phyloP scores from a whole-genome alignment of 2,113 vertebrate species.

The Ginglymostoma cirratum region DNA sequence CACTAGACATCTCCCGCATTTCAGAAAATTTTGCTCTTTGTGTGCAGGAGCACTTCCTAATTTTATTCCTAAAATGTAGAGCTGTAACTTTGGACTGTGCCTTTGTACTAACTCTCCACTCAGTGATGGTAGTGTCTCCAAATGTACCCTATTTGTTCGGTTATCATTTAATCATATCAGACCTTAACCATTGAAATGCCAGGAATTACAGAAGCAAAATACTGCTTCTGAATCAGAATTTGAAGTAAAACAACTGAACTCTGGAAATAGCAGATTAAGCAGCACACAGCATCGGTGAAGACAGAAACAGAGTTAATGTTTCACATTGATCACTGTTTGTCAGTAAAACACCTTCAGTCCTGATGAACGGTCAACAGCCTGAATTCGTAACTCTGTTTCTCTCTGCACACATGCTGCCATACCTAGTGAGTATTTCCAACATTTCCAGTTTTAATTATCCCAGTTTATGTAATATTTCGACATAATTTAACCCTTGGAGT shows the following conservation, averaged over 20 bases:
- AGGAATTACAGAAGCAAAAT: background rate
- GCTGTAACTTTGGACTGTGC: background rate
- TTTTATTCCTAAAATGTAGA: background rate
- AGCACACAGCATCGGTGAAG: background rate
- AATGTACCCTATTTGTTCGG: background rate
- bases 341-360: no score
- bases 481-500: background rate
- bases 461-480: background rate
- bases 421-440: background rate
- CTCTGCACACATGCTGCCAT: background rate
- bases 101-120: background rate
- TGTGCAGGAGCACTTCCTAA: background rate
- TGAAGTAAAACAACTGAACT: background rate
- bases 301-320: background rate
- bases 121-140: background rate
- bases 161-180: background rate
- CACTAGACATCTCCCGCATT: no score
- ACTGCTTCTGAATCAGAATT: background rate
- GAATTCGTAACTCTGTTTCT: background rate
- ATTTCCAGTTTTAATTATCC: background rate
- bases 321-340: background rate
- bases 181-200: background rate
- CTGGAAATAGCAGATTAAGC: background rate
- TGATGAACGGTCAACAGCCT: no score
- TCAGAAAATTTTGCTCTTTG: no score